These are phyloP conservation scores for Araneus ventricosus DNA, from an alignment of 1,140 invertebrate genomes.

Conservation along the genomic window DNA sequence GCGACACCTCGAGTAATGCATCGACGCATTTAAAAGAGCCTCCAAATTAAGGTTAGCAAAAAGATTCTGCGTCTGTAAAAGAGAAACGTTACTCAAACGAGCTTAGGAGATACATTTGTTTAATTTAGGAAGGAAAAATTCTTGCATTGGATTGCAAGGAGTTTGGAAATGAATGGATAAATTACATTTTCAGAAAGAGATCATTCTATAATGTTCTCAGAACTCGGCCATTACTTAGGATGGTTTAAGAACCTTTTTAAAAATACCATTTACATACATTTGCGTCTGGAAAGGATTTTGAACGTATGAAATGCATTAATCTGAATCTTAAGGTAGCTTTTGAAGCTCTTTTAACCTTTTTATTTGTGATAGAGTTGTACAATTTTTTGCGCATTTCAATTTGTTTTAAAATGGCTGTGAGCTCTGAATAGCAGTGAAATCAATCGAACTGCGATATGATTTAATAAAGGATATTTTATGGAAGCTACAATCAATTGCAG, in stretches of 20 bases:
- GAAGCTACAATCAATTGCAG: too few species aligned
- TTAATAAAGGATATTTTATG: too few species aligned
- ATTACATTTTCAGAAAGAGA: neutral
- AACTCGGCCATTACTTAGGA: neutral
- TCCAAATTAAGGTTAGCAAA: neutral
- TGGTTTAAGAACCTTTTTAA: neutral
- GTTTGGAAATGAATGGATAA: neutral
- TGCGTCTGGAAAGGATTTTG: too few species aligned
- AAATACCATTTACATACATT: too few species aligned
- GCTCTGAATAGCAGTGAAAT: too few species aligned
- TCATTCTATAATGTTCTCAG: neutral
- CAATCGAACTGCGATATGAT: too few species aligned
- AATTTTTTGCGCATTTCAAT: too few species aligned
- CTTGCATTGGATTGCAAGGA: neutral
- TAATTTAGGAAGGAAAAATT: neutral
- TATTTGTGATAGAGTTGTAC: too few species aligned
- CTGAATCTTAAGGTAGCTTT: too few species aligned
- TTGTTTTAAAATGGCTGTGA: too few species aligned
- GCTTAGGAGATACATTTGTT: neutral
- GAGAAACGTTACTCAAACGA: neutral
- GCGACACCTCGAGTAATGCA: neutral
- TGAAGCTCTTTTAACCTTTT: too few species aligned
- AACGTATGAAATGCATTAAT: too few species aligned
- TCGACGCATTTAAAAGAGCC: neutral
- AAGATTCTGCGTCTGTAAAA: neutral